Percentiles rank a stretch among this genome's conserved stretches.
Evolutionary conservation across 1,140 invertebrate genomes (phyloP).

Genomic region (Trichomalopsis sarcophagae): DNA sequence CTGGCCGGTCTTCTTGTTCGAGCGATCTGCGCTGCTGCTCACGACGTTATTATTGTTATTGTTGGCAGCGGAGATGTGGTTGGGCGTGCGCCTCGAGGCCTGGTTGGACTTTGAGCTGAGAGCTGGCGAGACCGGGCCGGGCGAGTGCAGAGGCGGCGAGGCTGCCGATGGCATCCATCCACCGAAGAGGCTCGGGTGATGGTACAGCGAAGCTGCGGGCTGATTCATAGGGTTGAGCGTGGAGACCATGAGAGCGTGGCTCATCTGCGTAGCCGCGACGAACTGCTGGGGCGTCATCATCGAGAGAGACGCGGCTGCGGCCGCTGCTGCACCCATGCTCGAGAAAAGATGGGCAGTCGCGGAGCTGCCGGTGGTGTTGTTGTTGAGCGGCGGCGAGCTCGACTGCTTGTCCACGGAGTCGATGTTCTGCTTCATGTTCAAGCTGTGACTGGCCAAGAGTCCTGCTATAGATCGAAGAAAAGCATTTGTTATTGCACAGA

Average conservation of each 20-base stretch:
- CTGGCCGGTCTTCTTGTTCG: conserved; percentile 67
- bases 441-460: conserved; percentile 59
- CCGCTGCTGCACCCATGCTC: conserved; percentile 59
- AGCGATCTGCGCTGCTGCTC: conserved; percentile 69
- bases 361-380: conserved; percentile 52
- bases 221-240: conserved; percentile 40
- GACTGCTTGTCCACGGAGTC: conserved; percentile 63
- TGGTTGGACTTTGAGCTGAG: conserved; percentile 63
- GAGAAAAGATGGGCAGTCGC: conserved; percentile 11
- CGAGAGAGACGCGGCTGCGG: conserved; percentile 69
- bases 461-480: conserved; percentile 63
- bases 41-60: conserved; percentile 73
- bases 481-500: neutral
- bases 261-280: conserved; percentile 32
- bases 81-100: conserved; percentile 60
- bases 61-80: conserved; percentile 63
- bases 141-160: conserved; percentile 66
- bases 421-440: conserved; percentile 65
- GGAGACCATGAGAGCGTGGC: conserved; percentile 70
- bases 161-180: conserved; percentile 67
- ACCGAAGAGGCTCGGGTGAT: conserved; percentile 75
- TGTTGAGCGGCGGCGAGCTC: conserved; percentile 69
- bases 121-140: conserved; percentile 65
- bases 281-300: conserved; percentile 75
- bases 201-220: conserved; percentile 63